Percentiles rank a stretch among this genome's conserved stretches.
These are phyloP conservation scores for Cylas formicarius DNA, from an alignment of 1,140 invertebrate genomes.

Conservation along the genomic window DNA sequence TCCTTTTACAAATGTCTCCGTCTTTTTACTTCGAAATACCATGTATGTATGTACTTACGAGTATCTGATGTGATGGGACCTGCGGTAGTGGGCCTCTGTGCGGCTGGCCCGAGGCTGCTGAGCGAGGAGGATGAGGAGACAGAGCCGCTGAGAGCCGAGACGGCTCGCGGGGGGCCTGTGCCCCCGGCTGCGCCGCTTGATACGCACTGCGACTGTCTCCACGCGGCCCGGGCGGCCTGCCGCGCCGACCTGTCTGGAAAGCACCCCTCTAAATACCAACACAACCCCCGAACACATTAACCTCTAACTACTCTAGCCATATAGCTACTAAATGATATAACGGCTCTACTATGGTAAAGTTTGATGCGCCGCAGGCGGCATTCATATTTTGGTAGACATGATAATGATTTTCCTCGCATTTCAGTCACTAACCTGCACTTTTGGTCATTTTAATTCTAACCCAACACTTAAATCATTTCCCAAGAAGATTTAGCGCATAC, in stretches of 20 bases:
- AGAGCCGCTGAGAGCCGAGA: slow-evolving; percentile 58
- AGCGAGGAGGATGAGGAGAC: slow-evolving; percentile 61
- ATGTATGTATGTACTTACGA: slow-evolving; percentile 42
- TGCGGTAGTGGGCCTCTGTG: slow-evolving; percentile 48
- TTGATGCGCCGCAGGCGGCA: neutral
- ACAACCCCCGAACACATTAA: slow-evolving; percentile 36
- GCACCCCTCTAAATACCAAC: slow-evolving; percentile 45
- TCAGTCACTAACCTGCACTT: too few species aligned
- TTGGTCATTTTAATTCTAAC: too few species aligned
- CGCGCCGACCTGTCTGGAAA: slow-evolving; percentile 72
- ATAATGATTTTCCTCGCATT: too few species aligned
- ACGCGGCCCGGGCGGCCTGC: slow-evolving; percentile 66
- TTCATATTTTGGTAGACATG: neutral
- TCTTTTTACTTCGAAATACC: neutral
- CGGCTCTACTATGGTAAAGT: neutral
- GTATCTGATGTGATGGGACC: slow-evolving; percentile 66
- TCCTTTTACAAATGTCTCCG: too few species aligned
- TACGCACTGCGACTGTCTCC: slow-evolving; percentile 70
- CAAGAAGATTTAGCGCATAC: too few species aligned
- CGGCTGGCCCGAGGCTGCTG: slow-evolving; percentile 51
- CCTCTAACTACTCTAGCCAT: slow-evolving; percentile 13
- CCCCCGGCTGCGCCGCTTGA: slow-evolving; percentile 53
- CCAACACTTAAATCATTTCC: too few species aligned
- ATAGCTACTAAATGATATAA: too few species aligned
- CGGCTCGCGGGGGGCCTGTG: slow-evolving; percentile 47